Evolutionary conservation across 2,888 invertebrate species (phyloP).

Genomic region (Chrysopilus asiliformis): DNA sequence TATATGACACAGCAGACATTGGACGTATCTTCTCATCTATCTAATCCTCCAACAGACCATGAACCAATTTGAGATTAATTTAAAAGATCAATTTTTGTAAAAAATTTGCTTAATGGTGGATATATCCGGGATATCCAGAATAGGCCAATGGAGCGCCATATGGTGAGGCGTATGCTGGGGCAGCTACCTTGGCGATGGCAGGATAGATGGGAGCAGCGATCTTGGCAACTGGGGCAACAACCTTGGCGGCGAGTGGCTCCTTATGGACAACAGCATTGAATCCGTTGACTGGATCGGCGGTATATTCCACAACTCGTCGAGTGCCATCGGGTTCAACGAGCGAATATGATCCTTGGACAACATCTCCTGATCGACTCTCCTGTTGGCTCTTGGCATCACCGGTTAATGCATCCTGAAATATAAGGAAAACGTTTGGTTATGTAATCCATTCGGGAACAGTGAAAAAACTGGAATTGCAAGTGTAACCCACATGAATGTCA

Average conservation of each 20-base stretch:
- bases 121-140: constrained; percentile 11
- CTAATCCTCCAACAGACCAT: no score
- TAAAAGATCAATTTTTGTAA: no score
- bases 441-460: no score
- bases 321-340: constrained; percentile 43
- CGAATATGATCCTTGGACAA: constrained; percentile 42
- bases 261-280: constrained; percentile 45
- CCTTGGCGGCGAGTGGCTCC: constrained; percentile 36
- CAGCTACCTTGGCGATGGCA: constrained; percentile 23
- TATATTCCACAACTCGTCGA: constrained; percentile 42
- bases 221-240: constrained; percentile 26
- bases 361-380: constrained; percentile 41
- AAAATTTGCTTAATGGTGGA: constrained; percentile 3
- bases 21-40: no score
- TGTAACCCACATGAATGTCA: constrained; percentile 37
- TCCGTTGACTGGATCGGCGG: constrained; percentile 43
- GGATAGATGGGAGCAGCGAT: constrained; percentile 22
- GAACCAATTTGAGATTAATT: no score
- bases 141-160: constrained; percentile 16
- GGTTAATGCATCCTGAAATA: constrained; percentile 35
- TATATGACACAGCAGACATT: constrained; percentile 11
- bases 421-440: no score
- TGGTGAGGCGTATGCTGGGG: constrained; percentile 14
- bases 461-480: background rate
- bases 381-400: constrained; percentile 43